Base-by-base conservation (phyloP, 37 sponge, comb jelly and placozoan genomes). In the Oscarella lobularis region DNA sequence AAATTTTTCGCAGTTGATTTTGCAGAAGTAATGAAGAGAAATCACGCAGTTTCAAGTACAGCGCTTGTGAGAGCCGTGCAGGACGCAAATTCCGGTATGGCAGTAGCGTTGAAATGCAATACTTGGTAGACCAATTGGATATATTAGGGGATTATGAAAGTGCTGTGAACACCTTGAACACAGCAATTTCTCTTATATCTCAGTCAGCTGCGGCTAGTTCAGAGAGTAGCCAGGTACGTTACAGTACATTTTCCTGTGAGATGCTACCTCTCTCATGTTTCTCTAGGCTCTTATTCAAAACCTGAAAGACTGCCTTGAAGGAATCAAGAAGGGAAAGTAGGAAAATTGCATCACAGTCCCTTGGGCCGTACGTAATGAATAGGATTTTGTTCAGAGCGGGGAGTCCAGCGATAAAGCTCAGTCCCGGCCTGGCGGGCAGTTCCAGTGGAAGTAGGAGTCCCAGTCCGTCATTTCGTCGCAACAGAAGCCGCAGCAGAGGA, bases 111-210 rank as follows among this genome's bases (percentile, higher is more conserved):
- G n/a, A n/a, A n/a, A n/a, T n/a, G n/a, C n/a, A n/a, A n/a, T n/a
- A n/a, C n/a, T n/a, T n/a, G n/a, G n/a, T n/a, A n/a, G n/a, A n/a
- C 6, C 71, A 5, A 68, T 68, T 68, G 6, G 71, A 68, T n/a
- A 48, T 48, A 39, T 5, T 55, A 85, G 94, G 94, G 39, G 90
- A 93, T 73, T 83, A 76, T 54, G 87, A 89, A 36, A 65, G 87
- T 74, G 94, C 94, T 35, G 75, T 86, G 3, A 88, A 93, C 67
- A 89, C 79, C 6, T 79, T 93, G 37, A 81, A 67, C 33, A 89
- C 88, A 80, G 94, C 94, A 41, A 86, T 89, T 41, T 83, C 84
- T 36, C 85, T 93, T 37, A 88, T 93, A 66, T 87, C 84, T 69
- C 94, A 93, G 81, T 93, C 94, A 0, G 66, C 79, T 20, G 79